phyloP scores from a whole-genome alignment of 2,797 vertebrate genomes.

The Acanthornis magna region DNA sequence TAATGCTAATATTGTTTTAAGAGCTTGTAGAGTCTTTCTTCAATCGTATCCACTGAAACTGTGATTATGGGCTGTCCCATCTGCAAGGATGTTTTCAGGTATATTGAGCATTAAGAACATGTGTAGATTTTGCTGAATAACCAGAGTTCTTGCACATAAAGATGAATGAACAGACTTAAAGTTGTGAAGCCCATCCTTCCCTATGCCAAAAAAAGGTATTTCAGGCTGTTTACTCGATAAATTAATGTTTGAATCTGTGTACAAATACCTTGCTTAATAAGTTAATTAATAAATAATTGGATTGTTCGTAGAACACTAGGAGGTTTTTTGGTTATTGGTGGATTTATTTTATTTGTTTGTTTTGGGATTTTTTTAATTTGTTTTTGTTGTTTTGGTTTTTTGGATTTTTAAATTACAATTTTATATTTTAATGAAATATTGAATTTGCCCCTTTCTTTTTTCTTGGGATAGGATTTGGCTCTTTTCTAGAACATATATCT shows the following conservation, averaged over 20 bases:
- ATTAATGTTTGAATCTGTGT: neutral
- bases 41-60: neutral
- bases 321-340: too few species aligned
- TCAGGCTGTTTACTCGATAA: neutral
- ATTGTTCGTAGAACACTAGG: neutral
- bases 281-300: neutral
- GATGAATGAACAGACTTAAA: neutral
- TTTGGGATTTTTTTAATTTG: too few species aligned
- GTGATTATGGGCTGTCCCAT: neutral
- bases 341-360: too few species aligned
- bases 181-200: neutral
- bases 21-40: neutral
- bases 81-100: neutral
- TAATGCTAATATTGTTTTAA: neutral
- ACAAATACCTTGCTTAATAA: neutral
- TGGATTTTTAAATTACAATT: neutral
- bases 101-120: neutral
- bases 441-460: neutral
- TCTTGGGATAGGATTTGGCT: neutral
- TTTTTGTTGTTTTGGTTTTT: too few species aligned
- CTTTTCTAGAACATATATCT: neutral
- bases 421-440: neutral
- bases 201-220: neutral
- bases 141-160: neutral
- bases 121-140: neutral